phyloP scores from a whole-genome alignment of 2,888 invertebrate genomes.

The Mactromeris polynyma region DNA sequence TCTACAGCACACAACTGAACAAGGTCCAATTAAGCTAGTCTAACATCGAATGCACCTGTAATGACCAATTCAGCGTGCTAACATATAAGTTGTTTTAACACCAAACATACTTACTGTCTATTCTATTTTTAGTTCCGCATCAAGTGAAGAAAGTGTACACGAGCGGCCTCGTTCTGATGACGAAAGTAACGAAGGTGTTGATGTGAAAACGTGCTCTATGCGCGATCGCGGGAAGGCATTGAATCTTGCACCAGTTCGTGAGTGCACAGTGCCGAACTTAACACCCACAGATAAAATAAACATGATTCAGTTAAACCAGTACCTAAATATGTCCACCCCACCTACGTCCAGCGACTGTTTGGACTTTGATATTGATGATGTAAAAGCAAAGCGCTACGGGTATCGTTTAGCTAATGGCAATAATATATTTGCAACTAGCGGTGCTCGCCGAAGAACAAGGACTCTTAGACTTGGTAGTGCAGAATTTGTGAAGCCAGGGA shows the following conservation, averaged over 20 bases:
- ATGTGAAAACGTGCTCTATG: constrained; percentile 49
- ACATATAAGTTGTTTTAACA: background rate
- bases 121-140: constrained; percentile 44
- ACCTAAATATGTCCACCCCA: constrained; percentile 64
- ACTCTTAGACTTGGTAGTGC: constrained; percentile 65
- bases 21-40: too few relatives aligned
- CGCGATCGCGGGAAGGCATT: constrained; percentile 65
- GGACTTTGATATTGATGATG: constrained; percentile 54
- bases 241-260: constrained; percentile 66
- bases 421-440: constrained; percentile 50
- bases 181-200: constrained; percentile 50
- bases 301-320: constrained; percentile 58
- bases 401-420: constrained; percentile 21
- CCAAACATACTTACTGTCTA: background rate
- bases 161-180: constrained; percentile 42
- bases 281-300: constrained; percentile 52
- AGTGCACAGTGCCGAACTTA: constrained; percentile 54
- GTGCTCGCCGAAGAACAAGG: constrained; percentile 52
- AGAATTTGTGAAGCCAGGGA: constrained; percentile 66
- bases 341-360: constrained; percentile 48
- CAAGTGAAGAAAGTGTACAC: constrained; percentile 23
- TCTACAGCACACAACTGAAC: too few relatives aligned
- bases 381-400: constrained; percentile 38
- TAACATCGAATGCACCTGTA: too few relatives aligned
- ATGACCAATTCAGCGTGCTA: too few relatives aligned